These are phyloP conservation scores for Parthenolecanium corni DNA, from an alignment of 2,888 invertebrate genomes.

Conservation along the genomic window DNA sequence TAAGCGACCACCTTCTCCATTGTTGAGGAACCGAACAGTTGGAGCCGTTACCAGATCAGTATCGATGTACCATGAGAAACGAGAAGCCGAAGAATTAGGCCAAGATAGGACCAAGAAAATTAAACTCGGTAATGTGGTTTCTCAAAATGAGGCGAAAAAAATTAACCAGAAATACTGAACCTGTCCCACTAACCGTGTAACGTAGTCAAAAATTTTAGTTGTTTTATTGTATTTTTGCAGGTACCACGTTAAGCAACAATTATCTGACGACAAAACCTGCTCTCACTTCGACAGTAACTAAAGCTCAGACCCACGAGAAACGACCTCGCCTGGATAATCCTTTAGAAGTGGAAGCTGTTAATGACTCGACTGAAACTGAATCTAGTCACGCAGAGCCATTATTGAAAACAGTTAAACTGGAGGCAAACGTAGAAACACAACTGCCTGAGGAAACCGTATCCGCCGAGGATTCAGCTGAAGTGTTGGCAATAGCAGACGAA, in stretches of 20 bases:
- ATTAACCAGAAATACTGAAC: no score
- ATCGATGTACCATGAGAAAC: conserved; percentile 42
- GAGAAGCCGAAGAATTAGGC: conserved; percentile 32
- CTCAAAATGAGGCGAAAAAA: no score
- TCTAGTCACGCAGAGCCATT: background rate
- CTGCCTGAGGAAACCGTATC: no score
- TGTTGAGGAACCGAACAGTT: conserved; percentile 44
- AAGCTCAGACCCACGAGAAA: background rate
- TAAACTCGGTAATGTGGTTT: conserved; percentile 3
- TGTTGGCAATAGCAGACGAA: no score
- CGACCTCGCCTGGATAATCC: background rate
- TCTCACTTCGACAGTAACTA: background rate
- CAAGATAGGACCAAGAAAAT: conserved; percentile 11
- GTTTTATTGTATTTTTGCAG: no score
- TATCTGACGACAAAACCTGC: background rate
- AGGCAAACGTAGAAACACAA: background rate
- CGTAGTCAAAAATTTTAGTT: no score
- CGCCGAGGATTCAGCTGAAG: no score
- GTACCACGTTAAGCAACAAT: background rate
- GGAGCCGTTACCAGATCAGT: conserved; percentile 56
- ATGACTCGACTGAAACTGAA: background rate
- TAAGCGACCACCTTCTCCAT: conserved; percentile 40
- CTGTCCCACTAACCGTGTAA: no score
- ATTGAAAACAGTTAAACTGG: background rate
- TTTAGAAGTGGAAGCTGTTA: background rate